Base-by-base conservation (phyloP, 2,113 vertebrate species). In the Proteles cristata region DNA sequence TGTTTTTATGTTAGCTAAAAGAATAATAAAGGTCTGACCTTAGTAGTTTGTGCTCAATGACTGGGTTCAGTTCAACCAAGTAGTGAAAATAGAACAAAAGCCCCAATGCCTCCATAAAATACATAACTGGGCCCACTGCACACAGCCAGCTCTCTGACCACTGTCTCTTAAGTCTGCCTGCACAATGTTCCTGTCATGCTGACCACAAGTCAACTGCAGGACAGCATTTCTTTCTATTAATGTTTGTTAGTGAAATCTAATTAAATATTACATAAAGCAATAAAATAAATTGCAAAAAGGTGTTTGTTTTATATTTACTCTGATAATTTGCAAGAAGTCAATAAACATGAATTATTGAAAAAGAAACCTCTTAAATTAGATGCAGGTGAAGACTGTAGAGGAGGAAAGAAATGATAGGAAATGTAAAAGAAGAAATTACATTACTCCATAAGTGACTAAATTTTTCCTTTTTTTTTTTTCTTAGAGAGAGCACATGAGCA, bases 191-290 rank as follows among this genome's bases (percentile, higher is more conserved):
- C 39, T 23, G 17, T 8, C 63, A 7, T 11, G 4, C 5, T 90
- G 79, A 19, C 33, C 43, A 7, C 28, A 10, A 11, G 35, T 7
- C 53, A 66, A 0, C 17, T 1, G 5, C 0, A 35, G 1, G 8
- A 69, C 1, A 16, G 2, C 14, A 71, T 4, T 55, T n/a, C 16
- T 65, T 84, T 21, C n/a, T n/a, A 88, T 39, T 3, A 66, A 26
- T 12, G 45, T 11, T 0, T 76, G 19, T 80, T n/a, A 45, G 19
- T 11, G 23, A 45, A 26, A 85, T 35, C 77, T 83, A 74, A 83
- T 50, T 93, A 90, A 82, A 69, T 26, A 91, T 66, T 74, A 82
- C 23, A 28, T n/a, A 53, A 84, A 88, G 4, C 4, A 21, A 55
- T 33, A 88, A 43, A 88, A 45, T 11, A 15, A 76, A 81, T 8